Base-by-base conservation (phyloP, 2,113 vertebrate species). In the Solea senegalensis region DNA sequence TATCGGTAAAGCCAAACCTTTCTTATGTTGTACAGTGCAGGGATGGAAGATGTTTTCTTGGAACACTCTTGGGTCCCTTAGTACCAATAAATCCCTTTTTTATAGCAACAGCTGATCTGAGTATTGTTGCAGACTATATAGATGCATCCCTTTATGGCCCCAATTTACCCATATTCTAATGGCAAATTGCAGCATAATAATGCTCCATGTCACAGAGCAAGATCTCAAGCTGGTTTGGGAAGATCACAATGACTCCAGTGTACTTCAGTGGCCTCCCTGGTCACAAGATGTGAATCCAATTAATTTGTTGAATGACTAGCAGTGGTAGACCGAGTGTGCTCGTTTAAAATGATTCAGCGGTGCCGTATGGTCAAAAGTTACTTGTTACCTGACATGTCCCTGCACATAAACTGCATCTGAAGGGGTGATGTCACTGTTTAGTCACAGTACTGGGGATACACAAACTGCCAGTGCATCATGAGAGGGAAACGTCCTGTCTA, bases 51-150 rank as follows among this genome's bases (percentile, higher is more conserved):
- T 61, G 43, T 27, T 14, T 14, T 9, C 40, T 59, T 21, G 43
- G 57, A 41, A 45, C 16, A 60, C 57, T 13, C 1, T 16, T 41
- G 8, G 15, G 2, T 46, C 44, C 16, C 44, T 15, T 8, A 15
- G 44, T 28, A 61, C 12, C 43, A 9, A 28, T 48, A 2, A 46
- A 60, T 60, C 58, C 6, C 13, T 27, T 2, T 45, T 60, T 60
- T 60, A 61, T 48, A 48, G 5, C 12, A 15, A 48, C 44, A 48
- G 59, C 59, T 46, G 44, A 61, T 61, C 59, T 28, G 39, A 26
- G 57, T 21, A 15, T 48, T 61, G 59, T 15, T 48, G 43, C 43
- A 6, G 44, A 61, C 59, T 14, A 61, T 28, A 14, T 34, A 34
- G 34, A 34, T 27, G 41, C 41, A 44, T 46, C 41, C 43, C 16